Base-by-base conservation (phyloP, 2,888 invertebrate genomes). In the Caenorhabditis becei region DNA sequence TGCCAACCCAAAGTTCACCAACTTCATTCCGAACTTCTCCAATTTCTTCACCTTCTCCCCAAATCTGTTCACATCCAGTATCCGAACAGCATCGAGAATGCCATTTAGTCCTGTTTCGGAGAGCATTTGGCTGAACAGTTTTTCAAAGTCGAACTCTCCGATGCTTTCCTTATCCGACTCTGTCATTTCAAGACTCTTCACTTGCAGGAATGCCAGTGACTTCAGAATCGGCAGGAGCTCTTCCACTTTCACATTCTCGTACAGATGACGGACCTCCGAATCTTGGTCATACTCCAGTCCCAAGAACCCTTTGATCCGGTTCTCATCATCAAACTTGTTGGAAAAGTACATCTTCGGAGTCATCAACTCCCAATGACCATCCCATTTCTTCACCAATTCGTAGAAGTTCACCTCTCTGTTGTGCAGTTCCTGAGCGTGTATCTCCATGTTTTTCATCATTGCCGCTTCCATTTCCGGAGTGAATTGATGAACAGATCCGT, bases 371-470 rank as follows among this genome's bases (percentile, higher is more conserved):
- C 67, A 49, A 24, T 41, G 23, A 7, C 28, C 41, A 3, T 69
- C 69, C 67, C 69, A 69, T 16, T 37, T 63, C 10, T 62, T 37
- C 8, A 62, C 26, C 2, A 80, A 63, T 32, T 63, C 35, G 24
- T 80, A 80, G 0, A 80, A 24, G 11, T 69, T 51, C 7, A 80
- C 79, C 65, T 80, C 79, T 1, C 74, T 67, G 63, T 80, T 80
- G 26, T 80, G 79, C 2, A 74, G n/a, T 11, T 32, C 24, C 56
- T 72, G 51, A 59, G 71, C 49, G 5, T 67, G 69, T 0, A 3
- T 18, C 26, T 62, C 79, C 7, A 80, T 63, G 20, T 56, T 56
- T 16, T 37, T 49, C 62, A 37, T 49, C 44, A 80, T 32, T 1
- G 26, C 44, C 23, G 56, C 62, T 49, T 80, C 72, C 3, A 51